phyloP scores from a whole-genome alignment of 2,113 vertebrate genomes.

The Pelmatolapia mariae region DNA sequence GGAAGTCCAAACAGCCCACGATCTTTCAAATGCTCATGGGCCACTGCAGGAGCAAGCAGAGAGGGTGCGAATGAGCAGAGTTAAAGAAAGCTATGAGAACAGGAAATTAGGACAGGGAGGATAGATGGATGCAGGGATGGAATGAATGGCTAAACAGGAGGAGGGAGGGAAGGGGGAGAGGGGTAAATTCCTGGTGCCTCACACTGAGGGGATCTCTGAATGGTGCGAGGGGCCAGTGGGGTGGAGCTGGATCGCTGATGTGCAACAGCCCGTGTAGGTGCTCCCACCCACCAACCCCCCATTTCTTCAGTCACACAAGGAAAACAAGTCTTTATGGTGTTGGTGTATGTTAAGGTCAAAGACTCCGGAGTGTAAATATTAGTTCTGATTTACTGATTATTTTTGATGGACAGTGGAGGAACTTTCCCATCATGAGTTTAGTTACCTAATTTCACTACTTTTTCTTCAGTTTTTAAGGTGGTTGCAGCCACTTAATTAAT shows the following conservation, averaged over 20 bases:
- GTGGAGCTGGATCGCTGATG: not conserved
- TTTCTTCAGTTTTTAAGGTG: not conserved
- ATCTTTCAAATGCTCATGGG: slow-evolving; percentile 92
- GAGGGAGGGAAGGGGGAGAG: not conserved
- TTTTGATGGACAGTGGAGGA: not conserved
- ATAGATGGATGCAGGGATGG: not conserved
- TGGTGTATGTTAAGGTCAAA: not conserved
- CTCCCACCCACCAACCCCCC: not conserved
- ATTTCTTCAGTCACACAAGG: not conserved
- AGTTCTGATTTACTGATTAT: not conserved
- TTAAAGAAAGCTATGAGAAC: not conserved
- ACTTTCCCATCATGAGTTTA: not conserved
- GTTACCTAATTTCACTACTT: not conserved
- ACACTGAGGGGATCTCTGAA: not conserved
- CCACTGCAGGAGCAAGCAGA: slow-evolving; percentile 66
- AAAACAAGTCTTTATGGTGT: not conserved
- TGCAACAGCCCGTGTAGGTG: slow-evolving; percentile 1
- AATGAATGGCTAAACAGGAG: not conserved
- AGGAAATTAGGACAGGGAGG: not conserved
- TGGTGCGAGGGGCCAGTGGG: not conserved
- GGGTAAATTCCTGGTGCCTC: not conserved
- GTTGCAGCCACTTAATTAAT: not conserved
- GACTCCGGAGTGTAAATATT: not conserved
- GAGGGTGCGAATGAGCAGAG: not conserved
- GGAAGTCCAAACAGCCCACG: slow-evolving; percentile 84